Conservation (phyloP, 2,113 vertebrate species). For the Gymnocephalus cernua region DNA sequence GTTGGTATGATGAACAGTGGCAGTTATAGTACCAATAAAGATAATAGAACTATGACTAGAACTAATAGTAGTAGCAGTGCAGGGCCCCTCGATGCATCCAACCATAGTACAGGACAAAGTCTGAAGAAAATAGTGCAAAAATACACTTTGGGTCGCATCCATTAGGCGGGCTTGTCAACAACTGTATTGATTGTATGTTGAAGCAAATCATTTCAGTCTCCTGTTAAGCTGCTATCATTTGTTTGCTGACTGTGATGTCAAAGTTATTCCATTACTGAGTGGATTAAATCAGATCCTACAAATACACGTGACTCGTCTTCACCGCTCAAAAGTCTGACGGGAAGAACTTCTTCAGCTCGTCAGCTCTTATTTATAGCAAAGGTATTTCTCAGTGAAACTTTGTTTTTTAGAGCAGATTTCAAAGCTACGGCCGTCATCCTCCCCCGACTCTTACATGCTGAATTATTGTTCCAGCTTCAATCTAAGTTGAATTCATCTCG, state of each 20-base stretch:
- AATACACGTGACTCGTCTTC: background rate
- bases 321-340: background rate
- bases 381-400: background rate
- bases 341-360: background rate
- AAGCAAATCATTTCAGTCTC: background rate
- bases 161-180: background rate
- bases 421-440: background rate
- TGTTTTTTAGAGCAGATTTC: background rate
- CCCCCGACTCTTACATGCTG: conserved; percentile 13
- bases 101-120: background rate
- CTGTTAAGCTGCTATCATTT: background rate
- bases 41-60: no score
- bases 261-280: background rate
- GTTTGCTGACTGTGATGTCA: conserved; percentile 6
- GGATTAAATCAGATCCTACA: background rate
- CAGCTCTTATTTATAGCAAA: background rate
- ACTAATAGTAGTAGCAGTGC: no score
- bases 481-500: conserved; percentile 24
- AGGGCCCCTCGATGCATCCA: no score
- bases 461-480: conserved; percentile 34
- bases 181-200: background rate
- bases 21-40: no score
- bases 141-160: background rate
- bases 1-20: no score
- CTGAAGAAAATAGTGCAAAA: background rate